Conservation (phyloP, 2,888 invertebrate genomes). For the Protodeltote pygarga region DNA sequence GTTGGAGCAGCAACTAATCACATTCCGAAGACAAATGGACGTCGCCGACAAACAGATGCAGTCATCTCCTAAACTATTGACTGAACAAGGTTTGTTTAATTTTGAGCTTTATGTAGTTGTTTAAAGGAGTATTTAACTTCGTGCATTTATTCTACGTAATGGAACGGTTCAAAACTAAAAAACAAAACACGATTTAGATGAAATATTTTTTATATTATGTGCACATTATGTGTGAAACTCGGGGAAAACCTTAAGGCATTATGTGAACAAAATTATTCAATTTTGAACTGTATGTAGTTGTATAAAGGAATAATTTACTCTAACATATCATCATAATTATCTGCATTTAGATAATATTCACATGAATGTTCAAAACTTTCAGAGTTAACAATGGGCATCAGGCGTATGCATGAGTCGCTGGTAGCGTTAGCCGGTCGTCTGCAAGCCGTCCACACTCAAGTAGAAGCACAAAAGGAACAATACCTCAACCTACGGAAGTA, state of each 20-base stretch:
- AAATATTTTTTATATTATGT: too few relatives aligned
- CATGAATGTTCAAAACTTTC: too few relatives aligned
- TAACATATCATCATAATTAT: background rate
- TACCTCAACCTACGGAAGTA: conserved; percentile 93
- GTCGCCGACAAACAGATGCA: conserved; percentile 83
- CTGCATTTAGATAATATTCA: too few relatives aligned
- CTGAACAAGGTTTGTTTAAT: conserved; percentile 74
- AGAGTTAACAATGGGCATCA: conserved; percentile 93
- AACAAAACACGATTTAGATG: too few relatives aligned
- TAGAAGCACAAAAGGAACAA: conserved; percentile 94
- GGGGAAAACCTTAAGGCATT: too few relatives aligned
- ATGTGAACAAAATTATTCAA: too few relatives aligned
- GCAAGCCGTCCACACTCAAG: conserved; percentile 91
- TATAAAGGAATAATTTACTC: background rate
- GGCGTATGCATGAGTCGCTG: conserved; percentile 94
- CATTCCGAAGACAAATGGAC: conserved; percentile 79
- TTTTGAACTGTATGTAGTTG: too few relatives aligned
- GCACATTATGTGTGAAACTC: too few relatives aligned
- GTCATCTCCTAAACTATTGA: conserved; percentile 75
- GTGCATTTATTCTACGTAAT: too few relatives aligned
- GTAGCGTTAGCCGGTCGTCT: conserved; percentile 95
- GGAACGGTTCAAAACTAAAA: too few relatives aligned
- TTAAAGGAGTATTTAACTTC: background rate
- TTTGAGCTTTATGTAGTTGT: background rate
- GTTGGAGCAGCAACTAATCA: conserved; percentile 75